phyloP scores from a whole-genome alignment of 2,113 vertebrate species.

The Leptocoma aspasia region DNA sequence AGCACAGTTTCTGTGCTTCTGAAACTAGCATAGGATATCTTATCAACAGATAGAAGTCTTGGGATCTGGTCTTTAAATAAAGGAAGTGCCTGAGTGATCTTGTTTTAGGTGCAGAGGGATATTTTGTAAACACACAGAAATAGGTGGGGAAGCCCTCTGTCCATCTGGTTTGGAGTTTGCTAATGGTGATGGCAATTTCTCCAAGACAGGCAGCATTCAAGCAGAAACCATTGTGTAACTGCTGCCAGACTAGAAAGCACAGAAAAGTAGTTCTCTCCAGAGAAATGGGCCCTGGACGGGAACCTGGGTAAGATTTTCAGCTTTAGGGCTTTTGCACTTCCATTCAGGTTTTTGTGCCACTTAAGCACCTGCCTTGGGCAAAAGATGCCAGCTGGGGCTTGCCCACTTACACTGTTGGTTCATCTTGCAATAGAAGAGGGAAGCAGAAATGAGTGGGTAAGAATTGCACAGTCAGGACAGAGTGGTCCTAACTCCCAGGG shows the following conservation, averaged over 20 bases:
- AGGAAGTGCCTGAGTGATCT: background rate
- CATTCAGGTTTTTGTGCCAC: background rate
- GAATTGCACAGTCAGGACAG: background rate
- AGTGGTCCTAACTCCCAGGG: background rate
- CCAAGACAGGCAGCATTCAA: background rate
- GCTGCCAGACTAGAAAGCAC: background rate
- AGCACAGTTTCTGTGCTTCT: constrained; percentile 2
- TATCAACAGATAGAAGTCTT: background rate
- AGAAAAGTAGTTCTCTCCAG: background rate
- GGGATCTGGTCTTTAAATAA: background rate
- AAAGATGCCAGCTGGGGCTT: background rate
- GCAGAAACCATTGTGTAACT: background rate
- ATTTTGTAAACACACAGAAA: background rate
- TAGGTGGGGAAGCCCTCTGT: background rate
- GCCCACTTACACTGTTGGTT: background rate
- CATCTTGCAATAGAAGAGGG: background rate
- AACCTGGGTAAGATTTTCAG: background rate
- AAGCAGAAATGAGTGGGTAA: background rate
- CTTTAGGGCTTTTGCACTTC: background rate
- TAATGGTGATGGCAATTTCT: background rate
- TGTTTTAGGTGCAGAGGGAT: background rate
- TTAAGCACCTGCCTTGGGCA: background rate
- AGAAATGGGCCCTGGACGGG: background rate
- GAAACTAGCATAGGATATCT: background rate
- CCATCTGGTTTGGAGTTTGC: background rate